Base-by-base conservation (phyloP, 2,113 vertebrate species). In the Petaurus breviceps region DNA sequence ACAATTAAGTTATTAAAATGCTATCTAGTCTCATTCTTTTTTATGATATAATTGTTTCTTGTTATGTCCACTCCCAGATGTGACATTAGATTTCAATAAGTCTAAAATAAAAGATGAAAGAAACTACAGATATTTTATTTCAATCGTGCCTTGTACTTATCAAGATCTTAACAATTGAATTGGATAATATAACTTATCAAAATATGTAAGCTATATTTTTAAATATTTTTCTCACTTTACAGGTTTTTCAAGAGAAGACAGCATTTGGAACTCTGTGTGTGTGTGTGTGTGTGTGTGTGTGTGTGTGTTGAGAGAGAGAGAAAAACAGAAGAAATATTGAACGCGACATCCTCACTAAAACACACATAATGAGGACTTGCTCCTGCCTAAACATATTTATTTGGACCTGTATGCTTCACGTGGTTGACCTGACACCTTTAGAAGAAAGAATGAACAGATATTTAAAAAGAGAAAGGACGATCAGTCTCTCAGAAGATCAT, bases 311-410 rank as follows among this genome's bases (percentile, higher is more conserved):
- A 57, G 11, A n/a, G 37, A 51, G 24, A 61, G 43, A 90, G 22
- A 90, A 3, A 91, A 28, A 91, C 51, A 50, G 14, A 96, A 51
- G 68, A 89, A 54, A 92, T 52, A 54, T 92, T 93, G 89, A 97
- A 93, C 24, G 37, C 94, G 95, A 91, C 68, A 46, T 93, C 90
- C 90, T 91, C 25, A 90, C 84, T 93, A 96, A 97, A 57, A 84
- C n/a, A 12, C 93, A 98, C 97, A 98, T 49, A 84, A 99, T 99
- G 99, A 98, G 97, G 98, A 98, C 95, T 97, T 98, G 89, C 51
- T 96, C 93, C 89, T 98, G 97, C 94, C 94, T 98, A 51, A 90
- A 54, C 50, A 51, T 98, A 96, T 96, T 99, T 9, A 91, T 99
- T 96, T 99, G 98, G 98, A 98, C 95, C 89, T 98, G 37, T 96